phyloP scores from a whole-genome alignment of 2,797 vertebrate genomes.

The Danio tinwini region DNA sequence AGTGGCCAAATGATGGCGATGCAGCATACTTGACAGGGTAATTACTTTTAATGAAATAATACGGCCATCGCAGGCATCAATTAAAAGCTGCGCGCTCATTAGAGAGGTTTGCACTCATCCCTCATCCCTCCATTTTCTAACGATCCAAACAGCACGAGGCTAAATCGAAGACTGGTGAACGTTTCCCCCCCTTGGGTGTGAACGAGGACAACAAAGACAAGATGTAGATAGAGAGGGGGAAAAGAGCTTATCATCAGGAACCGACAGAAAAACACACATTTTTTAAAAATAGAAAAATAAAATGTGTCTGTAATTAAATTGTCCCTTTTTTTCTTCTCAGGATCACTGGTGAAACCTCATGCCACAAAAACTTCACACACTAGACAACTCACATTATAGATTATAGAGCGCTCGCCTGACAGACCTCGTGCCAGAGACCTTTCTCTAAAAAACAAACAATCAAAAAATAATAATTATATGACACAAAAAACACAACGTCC shows the following conservation, averaged over 20 bases:
- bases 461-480: no score
- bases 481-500: no score
- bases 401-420: neutral
- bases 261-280: slow-evolving; percentile 4
- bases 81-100: slow-evolving; percentile 80
- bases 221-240: slow-evolving; percentile 38
- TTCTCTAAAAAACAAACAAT: no score
- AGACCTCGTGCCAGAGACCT: neutral
- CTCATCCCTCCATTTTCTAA: slow-evolving; percentile 76
- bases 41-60: slow-evolving; percentile 84
- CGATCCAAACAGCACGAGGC: slow-evolving; percentile 69
- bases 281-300: neutral
- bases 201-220: slow-evolving; percentile 61
- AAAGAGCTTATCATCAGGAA: slow-evolving; percentile 2
- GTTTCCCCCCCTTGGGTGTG: slow-evolving; percentile 67
- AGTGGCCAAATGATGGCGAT: slow-evolving; percentile 73
- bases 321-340: neutral
- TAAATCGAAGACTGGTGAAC: slow-evolving; percentile 68
- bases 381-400: neutral
- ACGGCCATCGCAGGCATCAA: slow-evolving; percentile 77
- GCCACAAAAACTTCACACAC: neutral
- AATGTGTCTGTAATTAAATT: neutral
- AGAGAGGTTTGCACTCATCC: slow-evolving; percentile 66
- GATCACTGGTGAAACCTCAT: neutral
- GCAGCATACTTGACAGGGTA: slow-evolving; percentile 76